Evolutionary conservation across 2,888 invertebrate genomes (phyloP), one percentile per base, ranked within the genome.

Genomic region (Clostera curtula): DNA sequence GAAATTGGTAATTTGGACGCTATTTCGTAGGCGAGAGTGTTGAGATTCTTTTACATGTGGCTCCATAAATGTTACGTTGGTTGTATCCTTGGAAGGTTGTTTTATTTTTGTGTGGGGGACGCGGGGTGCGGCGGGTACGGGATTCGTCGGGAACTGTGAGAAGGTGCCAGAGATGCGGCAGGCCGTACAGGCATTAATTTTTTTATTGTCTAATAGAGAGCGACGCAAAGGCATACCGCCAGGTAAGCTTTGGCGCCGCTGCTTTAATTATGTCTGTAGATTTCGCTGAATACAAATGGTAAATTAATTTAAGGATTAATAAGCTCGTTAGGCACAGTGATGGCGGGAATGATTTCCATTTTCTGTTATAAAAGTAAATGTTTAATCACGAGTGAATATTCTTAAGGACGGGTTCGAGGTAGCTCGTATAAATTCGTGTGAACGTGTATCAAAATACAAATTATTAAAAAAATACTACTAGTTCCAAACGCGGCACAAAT

Each of bases 61-160:
- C 25, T 26, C 27, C 40, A 39, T 44, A 48, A 47, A 74, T 70
- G 74, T 75, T 74, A 79, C 70, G 71, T 60, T 70, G 73, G 70
- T 80, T 75, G 80, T 77, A 83, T 80, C 82, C 82, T 80, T 82
- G 76, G 71, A 76, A 77, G 76, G 79, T 80, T 80, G 56, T 71
- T 67, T 82, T 80, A 73, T 79, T 69, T 75, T 76, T 74, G 71
- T 61, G 54, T 62, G 49, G n/a, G n/a, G n/a, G n/a, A n/a, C 44
- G 39, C 34, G 53, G 36, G 44, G 42, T 26, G 56, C 36, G 52
- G 51, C 40, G 47, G 33, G 56, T 45, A 52, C 50, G 20, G 56
- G 44, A 42, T 43, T 40, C 51, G 58, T 53, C 48, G 43, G 52
- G 57, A 59, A 56, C 74, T 77, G 77, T 79, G 82, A 80, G 82